phyloP scores from a whole-genome alignment of 2,797 vertebrate species.

The Micromesistius poutassou region DNA sequence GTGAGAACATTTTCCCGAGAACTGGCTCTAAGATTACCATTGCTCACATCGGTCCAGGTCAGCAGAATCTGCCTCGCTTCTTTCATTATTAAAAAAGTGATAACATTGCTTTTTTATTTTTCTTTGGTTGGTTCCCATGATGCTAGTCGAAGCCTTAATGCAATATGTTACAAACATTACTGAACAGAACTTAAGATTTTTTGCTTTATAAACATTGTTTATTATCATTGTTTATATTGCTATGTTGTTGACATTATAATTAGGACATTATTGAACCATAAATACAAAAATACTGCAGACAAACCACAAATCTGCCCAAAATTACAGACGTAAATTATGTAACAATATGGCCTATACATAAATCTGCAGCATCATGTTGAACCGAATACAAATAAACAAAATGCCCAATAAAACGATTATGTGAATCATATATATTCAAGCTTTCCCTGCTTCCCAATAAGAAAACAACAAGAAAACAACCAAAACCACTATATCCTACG shows the following conservation, averaged over 20 bases:
- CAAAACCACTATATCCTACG: neutral
- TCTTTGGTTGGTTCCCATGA: neutral
- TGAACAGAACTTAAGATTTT: neutral
- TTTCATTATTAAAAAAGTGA: neutral
- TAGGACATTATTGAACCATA: neutral
- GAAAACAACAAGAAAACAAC: neutral
- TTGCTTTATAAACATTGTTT: neutral
- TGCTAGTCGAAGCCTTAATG: neutral
- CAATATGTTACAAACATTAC: neutral
- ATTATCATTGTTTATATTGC: neutral
- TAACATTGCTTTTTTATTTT: neutral
- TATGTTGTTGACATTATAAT: neutral
- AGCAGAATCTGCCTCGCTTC: neutral
- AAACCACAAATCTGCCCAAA: neutral
- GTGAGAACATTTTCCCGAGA: neutral
- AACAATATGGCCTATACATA: neutral
- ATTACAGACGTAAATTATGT: neutral
- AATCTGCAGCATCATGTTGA: neutral
- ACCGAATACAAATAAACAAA: neutral
- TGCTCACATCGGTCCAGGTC: neutral
- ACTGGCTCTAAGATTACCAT: neutral
- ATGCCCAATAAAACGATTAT: neutral
- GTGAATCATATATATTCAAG: neutral
- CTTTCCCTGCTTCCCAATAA: neutral
- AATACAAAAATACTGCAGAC: neutral